Evolutionary conservation across 2,113 vertebrate genomes (phyloP).

Genomic region (Atlantisia rogersi): DNA sequence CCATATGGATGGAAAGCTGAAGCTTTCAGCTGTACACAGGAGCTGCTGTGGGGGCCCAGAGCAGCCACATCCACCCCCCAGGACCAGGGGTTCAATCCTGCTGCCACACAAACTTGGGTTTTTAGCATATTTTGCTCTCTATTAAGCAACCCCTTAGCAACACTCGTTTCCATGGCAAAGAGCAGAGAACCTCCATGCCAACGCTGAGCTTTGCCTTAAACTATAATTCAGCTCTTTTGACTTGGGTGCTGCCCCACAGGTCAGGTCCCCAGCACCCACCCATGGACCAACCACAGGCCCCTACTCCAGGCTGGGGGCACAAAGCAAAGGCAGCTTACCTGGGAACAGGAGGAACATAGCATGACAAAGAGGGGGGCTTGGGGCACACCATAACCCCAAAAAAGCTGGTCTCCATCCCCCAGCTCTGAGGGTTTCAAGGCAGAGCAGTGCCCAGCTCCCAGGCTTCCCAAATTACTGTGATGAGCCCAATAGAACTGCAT

Average conservation of each 20-base stretch:
- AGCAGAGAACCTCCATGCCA: not conserved
- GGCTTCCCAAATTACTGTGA: not conserved
- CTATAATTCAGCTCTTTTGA: not conserved
- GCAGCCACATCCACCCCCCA: not conserved
- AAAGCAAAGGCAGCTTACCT: not conserved
- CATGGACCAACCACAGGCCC: no score
- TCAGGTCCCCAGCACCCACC: not conserved
- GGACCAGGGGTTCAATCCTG: not conserved
- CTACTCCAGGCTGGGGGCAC: not conserved
- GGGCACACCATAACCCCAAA: not conserved
- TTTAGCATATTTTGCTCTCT: not conserved
- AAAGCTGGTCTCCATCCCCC: not conserved
- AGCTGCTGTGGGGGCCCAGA: not conserved
- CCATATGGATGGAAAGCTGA: rapidly evolving
- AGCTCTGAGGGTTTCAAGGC: not conserved
- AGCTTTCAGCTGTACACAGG: not conserved
- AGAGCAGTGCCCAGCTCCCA: not conserved
- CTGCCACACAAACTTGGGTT: not conserved
- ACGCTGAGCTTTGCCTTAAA: not conserved
- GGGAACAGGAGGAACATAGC: not conserved
- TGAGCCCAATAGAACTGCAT: rapidly evolving
- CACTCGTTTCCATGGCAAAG: constrained; percentile 41
- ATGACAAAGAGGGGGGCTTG: rapidly evolving
- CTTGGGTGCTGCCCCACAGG: not conserved
- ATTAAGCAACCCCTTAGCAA: constrained; percentile 9